Percentiles rank a stretch among this genome's conserved stretches.
Conservation (phyloP, 2,888 invertebrate genomes). For the Nowickia ferox region DNA sequence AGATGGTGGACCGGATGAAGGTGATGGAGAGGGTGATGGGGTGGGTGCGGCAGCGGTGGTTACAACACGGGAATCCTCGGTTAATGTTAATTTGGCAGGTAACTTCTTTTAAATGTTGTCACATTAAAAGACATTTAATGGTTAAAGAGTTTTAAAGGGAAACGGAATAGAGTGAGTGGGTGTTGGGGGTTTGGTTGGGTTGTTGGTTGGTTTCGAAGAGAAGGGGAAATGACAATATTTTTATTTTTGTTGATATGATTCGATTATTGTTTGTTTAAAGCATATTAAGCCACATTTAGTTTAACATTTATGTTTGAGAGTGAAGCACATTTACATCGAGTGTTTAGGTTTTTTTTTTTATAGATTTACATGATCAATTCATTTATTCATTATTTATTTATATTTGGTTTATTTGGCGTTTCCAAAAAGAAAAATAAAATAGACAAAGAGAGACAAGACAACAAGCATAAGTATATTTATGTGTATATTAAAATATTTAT, state of each 20-base stretch:
- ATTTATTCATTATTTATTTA: slow-evolving; percentile 28
- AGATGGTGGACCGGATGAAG: slow-evolving; percentile 84
- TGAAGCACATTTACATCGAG: background rate
- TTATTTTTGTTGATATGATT: slow-evolving; percentile 28
- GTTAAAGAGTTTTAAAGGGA: slow-evolving; percentile 1
- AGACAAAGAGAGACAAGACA: slow-evolving; percentile 79
- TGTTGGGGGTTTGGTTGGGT: background rate
- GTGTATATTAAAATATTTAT: slow-evolving; percentile 1
- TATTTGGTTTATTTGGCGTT: slow-evolving; percentile 61
- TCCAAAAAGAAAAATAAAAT: slow-evolving; percentile 75
- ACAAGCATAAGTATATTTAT: slow-evolving; percentile 78
- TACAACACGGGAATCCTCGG: slow-evolving; percentile 83
- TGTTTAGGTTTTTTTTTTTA: slow-evolving; percentile 5
- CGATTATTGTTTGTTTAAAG: slow-evolving; percentile 17
- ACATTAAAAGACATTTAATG: slow-evolving; percentile 20
- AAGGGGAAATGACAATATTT: slow-evolving; percentile 23
- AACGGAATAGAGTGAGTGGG: slow-evolving; percentile 1
- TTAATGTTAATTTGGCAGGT: slow-evolving; percentile 83
- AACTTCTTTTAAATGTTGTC: slow-evolving; percentile 81
- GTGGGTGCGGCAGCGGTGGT: slow-evolving; percentile 82
- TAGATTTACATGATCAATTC: slow-evolving; percentile 2
- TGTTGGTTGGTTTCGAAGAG: background rate
- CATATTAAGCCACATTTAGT: slow-evolving; percentile 49
- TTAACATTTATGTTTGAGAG: slow-evolving; percentile 38
- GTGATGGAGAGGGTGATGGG: slow-evolving; percentile 83